Base-by-base conservation (phyloP, 2,113 vertebrate species). In the Centropus bengalensis region DNA sequence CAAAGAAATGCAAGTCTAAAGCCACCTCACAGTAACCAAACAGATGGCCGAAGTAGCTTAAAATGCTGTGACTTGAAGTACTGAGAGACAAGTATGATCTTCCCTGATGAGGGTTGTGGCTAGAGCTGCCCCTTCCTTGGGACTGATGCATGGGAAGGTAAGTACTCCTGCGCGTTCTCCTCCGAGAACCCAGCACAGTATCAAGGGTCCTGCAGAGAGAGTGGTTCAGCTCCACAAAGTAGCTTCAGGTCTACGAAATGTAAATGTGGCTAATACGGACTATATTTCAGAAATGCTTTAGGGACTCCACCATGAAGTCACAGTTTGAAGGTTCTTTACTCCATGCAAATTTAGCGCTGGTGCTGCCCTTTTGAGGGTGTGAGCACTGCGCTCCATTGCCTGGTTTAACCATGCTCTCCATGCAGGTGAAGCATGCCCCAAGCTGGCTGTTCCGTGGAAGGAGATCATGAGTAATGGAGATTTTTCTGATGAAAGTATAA, bases 311-410 rank as follows among this genome's bases (percentile, higher is more conserved):
- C 1, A 3, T 33, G 44, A 79, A 82, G 62, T 44, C 16, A 30
- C 40, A 64, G 23, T 23, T 80, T 10, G 16, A 49, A 27, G 67
- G 59, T 14, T 51, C 40, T 90, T 44, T 28, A 51, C 42, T 44
- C 2, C 8, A 22, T 56, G 49, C 1, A 22, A 47, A 33, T 73
- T 32, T 47, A 32, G 66, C 69, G 27, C 32, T 32, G 33, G 20
- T 8, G 22, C 32, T 47, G 17, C 45, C 45, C 18, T 47, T 47
- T 47, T 18, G 14, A 82, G 68, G 45, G 36, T 17, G 36, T 24
- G 55, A 10, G 23, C 2, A 4, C 59, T 44, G 86, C 1, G 3
- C 30, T 63, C 23, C 0, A 0, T 8, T 55, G 28, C 44, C 23
- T 28, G 64, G 9, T 47, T 32, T 23, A 73, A 60, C 69, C 14